phyloP scores from a whole-genome alignment of 1,140 invertebrate species.

The Camponotus pennsylvanicus region DNA sequence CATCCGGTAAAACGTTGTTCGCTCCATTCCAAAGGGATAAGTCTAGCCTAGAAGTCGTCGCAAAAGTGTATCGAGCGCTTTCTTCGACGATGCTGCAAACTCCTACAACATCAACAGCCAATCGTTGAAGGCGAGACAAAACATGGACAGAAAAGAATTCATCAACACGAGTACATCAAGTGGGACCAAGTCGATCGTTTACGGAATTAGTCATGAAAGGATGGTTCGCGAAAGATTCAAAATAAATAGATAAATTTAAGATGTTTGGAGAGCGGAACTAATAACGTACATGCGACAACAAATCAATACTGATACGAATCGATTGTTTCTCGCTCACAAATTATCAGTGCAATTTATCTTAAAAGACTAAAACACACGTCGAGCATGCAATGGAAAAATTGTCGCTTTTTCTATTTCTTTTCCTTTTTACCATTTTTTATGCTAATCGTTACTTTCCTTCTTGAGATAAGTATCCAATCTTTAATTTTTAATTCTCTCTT shows the following conservation, averaged over 20 bases:
- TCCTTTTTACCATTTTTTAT: not conserved
- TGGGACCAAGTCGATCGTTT: not conserved
- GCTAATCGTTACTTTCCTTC: not conserved
- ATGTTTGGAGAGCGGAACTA: not conserved
- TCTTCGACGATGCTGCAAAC: conserved; percentile 55
- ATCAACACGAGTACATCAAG: not conserved
- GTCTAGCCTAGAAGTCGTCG: conserved; percentile 42
- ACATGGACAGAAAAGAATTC: not conserved
- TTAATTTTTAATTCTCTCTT: not conserved
- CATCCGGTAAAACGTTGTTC: conserved; percentile 25
- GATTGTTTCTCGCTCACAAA: not conserved
- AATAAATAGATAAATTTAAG: not conserved
- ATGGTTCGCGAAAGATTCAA: not conserved
- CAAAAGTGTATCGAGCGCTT: conserved; percentile 58
- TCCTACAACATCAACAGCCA: conserved; percentile 59
- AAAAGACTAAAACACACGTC: not conserved
- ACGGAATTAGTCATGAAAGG: not conserved
- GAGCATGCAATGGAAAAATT: not conserved
- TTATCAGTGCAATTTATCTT: not conserved
- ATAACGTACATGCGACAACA: not conserved
- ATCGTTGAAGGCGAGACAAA: conserved; percentile 42
- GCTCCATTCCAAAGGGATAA: conserved; percentile 8
- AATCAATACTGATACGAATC: not conserved
- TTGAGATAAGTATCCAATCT: not conserved
- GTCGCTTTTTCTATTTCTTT: not conserved